Evolutionary conservation across 2,797 vertebrate genomes (phyloP).

Genomic region (Pogoniulus pusillus): DNA sequence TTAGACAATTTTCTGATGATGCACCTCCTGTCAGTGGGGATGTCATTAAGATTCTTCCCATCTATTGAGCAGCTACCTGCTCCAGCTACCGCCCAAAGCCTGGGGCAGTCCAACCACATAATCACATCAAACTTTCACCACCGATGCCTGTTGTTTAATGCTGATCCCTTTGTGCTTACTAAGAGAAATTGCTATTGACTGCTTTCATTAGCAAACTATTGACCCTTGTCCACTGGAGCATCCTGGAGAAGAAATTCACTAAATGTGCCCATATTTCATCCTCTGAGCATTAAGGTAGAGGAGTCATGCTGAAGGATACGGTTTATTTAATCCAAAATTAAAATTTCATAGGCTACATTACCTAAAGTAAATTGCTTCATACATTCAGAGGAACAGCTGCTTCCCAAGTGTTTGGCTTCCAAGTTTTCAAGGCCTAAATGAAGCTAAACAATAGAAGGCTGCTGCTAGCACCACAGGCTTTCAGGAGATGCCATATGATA

Average conservation of each 20-base stretch:
- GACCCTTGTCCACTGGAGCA: constrained; percentile 80
- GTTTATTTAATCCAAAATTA: constrained; percentile 84
- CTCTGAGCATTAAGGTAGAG: constrained; percentile 79
- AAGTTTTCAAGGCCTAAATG: constrained; percentile 62
- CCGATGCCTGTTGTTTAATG: constrained; percentile 65
- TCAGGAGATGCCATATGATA: not conserved
- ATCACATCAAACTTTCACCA: constrained; percentile 50
- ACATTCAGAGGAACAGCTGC: constrained; percentile 78
- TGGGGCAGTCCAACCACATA: constrained; percentile 43
- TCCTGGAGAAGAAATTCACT: constrained; percentile 78
- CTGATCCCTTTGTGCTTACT: constrained; percentile 79
- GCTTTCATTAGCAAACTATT: constrained; percentile 82
- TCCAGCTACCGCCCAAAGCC: constrained; percentile 52
- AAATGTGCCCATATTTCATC: constrained; percentile 85
- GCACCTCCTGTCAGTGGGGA: not conserved
- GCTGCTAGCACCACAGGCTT: not conserved
- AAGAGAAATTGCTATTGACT: constrained; percentile 88
- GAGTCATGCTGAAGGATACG: constrained; percentile 72
- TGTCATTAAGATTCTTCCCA: constrained; percentile 33
- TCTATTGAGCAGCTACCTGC: constrained; percentile 18
- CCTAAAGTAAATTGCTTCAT: constrained; percentile 83
- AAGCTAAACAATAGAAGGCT: constrained; percentile 15
- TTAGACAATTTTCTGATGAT: not conserved
- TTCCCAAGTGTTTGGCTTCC: constrained; percentile 62
- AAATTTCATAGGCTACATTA: constrained; percentile 83